Evolutionary conservation across 2,113 vertebrate species (phyloP).

Genomic region (Aspiorhynchus laticeps): DNA sequence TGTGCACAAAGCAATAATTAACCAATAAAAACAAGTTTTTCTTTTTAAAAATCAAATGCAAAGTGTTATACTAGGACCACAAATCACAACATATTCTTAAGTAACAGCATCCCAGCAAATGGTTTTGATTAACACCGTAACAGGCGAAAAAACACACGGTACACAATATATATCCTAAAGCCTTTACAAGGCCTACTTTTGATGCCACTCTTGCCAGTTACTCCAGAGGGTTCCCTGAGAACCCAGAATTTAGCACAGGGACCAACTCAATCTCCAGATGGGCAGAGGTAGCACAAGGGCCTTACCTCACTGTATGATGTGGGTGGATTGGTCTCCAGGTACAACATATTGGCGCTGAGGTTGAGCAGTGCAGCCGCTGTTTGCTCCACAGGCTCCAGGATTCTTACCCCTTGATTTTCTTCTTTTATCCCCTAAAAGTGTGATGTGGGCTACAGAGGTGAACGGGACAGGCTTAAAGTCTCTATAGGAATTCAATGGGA

Average conservation of each 20-base stretch:
- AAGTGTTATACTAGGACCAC: not conserved
- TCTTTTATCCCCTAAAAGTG: slow-evolving; percentile 77
- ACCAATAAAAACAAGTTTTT: no score
- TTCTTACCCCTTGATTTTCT: slow-evolving; percentile 84
- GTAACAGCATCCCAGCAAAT: not conserved
- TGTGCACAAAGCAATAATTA: not conserved
- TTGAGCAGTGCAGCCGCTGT: slow-evolving; percentile 94
- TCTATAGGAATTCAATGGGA: slow-evolving; percentile 86
- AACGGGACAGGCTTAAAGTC: slow-evolving; percentile 80
- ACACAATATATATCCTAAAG: not conserved
- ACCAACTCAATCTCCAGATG: slow-evolving; percentile 1
- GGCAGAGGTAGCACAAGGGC: slow-evolving; percentile 17
- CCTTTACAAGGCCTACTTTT: not conserved
- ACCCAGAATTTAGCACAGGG: not conserved
- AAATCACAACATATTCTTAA: slow-evolving; percentile 11
- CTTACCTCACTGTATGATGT: slow-evolving; percentile 98
- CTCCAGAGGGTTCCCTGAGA: slow-evolving; percentile 40
- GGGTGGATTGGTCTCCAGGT: slow-evolving; percentile 95
- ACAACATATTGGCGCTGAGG: slow-evolving; percentile 99
- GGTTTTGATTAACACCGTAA: not conserved
- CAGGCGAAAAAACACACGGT: not conserved
- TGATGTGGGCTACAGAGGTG: slow-evolving; percentile 75
- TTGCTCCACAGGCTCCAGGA: slow-evolving; percentile 97
- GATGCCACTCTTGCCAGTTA: slow-evolving; percentile 15
- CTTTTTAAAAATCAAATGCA: no score